Percentiles rank a stretch among this genome's conserved stretches.
Conservation (phyloP, 2,888 invertebrate species). For the Clivina fossor region DNA sequence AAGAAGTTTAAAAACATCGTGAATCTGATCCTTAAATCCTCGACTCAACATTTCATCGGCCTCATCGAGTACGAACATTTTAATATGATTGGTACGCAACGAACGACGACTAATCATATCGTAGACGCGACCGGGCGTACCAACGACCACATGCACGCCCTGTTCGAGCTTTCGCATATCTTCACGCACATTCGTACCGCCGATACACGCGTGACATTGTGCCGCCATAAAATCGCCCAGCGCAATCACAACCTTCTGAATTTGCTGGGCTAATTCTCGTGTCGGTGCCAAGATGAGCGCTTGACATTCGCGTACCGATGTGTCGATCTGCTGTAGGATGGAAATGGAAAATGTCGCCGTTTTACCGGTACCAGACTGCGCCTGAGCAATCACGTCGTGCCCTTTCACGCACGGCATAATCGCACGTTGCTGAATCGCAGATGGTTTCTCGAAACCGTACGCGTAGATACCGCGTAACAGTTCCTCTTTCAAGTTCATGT, state of each 20-base stretch:
- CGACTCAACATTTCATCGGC: conserved; percentile 99
- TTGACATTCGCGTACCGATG: conserved; percentile 86
- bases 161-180: conserved; percentile 92
- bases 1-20: conserved; percentile 95
- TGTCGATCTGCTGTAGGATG: conserved; percentile 96
- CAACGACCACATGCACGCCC: conserved; percentile 97
- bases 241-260: conserved; percentile 90
- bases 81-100: conserved; percentile 83
- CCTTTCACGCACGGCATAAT: conserved; percentile 97
- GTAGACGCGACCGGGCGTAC: conserved; percentile 96
- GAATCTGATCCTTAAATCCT: conserved; percentile 99
- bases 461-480: conserved; percentile 97
- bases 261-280: conserved; percentile 76
- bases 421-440: conserved; percentile 98
- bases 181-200: conserved; percentile 97
- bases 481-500: conserved; percentile 96
- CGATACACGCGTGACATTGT: conserved; percentile 98
- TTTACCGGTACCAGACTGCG: conserved; percentile 99
- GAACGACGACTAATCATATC: conserved; percentile 97
- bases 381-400: conserved; percentile 98
- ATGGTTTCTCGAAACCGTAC: conserved; percentile 99
- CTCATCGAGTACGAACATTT: conserved; percentile 97
- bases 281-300: conserved; percentile 98
- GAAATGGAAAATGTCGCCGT: conserved; percentile 99
- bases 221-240: conserved; percentile 98